These are phyloP conservation scores for Alexandromys fortis DNA, from an alignment of 2,113 vertebrate species.

Conservation along the genomic window DNA sequence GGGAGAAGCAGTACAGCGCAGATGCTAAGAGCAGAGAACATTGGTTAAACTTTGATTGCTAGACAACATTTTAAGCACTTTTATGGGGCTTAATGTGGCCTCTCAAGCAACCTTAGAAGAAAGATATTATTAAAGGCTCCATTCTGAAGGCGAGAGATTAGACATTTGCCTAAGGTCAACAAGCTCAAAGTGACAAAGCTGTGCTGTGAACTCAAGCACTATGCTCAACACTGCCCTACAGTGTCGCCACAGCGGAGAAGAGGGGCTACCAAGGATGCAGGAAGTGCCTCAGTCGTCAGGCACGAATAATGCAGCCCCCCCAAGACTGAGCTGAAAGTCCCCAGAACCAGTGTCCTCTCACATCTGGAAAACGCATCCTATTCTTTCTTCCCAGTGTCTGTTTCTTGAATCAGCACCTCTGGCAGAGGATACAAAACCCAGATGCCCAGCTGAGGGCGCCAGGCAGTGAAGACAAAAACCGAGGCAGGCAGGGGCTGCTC, in stretches of 20 bases:
- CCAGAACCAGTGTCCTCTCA: conserved; percentile 2
- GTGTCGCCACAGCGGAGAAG: neutral
- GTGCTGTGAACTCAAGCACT: neutral
- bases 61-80: conserved; percentile 61
- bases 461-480: neutral
- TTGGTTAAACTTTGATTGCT: conserved; percentile 75
- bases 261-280: neutral
- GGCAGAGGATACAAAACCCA: neutral
- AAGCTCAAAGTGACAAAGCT: conserved; percentile 14
- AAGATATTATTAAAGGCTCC: conserved; percentile 31
- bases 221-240: neutral
- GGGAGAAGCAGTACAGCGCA: conserved; percentile 15
- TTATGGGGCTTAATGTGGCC: conserved; percentile 50
- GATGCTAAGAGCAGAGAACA: conserved; percentile 65
- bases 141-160: conserved; percentile 54
- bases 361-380: neutral
- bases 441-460: neutral
- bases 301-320: neutral
- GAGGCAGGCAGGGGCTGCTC: neutral
- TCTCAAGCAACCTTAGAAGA: conserved; percentile 55
- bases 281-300: neutral
- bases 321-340: neutral
- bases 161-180: conserved; percentile 15
- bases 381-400: neutral
- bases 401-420: neutral